Percentiles rank a stretch among this genome's conserved stretches.
phyloP scores from a whole-genome alignment of 2,113 vertebrate species.

The Amblyopsis rosae region DNA sequence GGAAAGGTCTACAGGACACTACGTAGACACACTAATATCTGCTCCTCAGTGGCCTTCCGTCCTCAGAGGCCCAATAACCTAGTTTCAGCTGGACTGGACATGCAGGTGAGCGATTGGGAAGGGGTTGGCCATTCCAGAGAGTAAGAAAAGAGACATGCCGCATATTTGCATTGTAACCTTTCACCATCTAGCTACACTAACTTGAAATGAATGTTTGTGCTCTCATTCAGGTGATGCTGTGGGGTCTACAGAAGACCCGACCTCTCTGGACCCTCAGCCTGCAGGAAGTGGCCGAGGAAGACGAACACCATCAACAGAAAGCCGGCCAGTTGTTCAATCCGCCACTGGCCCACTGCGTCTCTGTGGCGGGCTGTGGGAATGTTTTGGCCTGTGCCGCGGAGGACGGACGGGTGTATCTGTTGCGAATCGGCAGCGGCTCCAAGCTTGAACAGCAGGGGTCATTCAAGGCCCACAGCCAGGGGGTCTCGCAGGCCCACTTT shows the following conservation, averaged over 20 bases:
- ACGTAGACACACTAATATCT: constrained; percentile 92
- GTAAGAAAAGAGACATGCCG: not conserved
- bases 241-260: constrained; percentile 90
- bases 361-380: constrained; percentile 86
- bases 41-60: constrained; percentile 89
- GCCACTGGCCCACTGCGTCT: constrained; percentile 86
- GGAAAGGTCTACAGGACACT: constrained; percentile 85
- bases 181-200: too few relatives aligned
- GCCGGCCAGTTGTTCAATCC: constrained; percentile 89
- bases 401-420: constrained; percentile 86
- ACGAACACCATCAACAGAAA: constrained; percentile 56
- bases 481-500: constrained; percentile 90
- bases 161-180: not conserved
- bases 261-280: constrained; percentile 88
- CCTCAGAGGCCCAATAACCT: constrained; percentile 90
- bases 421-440: constrained; percentile 80
- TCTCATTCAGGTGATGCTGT: constrained; percentile 85
- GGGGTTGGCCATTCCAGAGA: not conserved
- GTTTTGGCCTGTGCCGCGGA: constrained; percentile 88
- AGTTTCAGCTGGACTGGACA: constrained; percentile 93
- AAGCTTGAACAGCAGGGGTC: constrained; percentile 81
- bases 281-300: constrained; percentile 80
- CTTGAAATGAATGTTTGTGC: not conserved
- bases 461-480: constrained; percentile 84
- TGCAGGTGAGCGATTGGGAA: constrained; percentile 82